Percentiles rank a stretch among this genome's conserved stretches.
phyloP scores from a whole-genome alignment of 2,888 invertebrate species.

The Agrochola lota region DNA sequence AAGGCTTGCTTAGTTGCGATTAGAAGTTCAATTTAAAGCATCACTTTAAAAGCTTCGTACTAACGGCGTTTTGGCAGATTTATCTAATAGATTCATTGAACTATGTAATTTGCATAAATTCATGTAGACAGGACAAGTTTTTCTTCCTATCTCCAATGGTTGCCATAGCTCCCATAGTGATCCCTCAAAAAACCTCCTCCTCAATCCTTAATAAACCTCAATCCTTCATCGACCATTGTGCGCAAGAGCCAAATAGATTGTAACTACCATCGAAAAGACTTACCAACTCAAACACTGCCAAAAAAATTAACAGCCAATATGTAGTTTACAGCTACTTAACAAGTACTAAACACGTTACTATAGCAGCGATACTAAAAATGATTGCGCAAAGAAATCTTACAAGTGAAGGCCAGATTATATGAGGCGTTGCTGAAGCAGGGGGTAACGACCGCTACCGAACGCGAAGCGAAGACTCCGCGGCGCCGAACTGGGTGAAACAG shows the following conservation, averaged over 20 bases:
- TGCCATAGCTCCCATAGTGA: background rate
- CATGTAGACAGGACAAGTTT: background rate
- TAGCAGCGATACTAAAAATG: slow-evolving; percentile 48
- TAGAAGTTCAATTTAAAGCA: background rate
- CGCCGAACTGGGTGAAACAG: slow-evolving; percentile 51
- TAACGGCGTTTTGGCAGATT: background rate
- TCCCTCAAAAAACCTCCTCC: too few relatives aligned
- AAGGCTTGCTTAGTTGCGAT: background rate
- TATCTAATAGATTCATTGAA: background rate
- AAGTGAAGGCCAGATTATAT: slow-evolving; percentile 63
- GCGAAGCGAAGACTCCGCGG: slow-evolving; percentile 52
- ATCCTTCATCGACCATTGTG: background rate
- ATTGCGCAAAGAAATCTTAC: slow-evolving; percentile 57
- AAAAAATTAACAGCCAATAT: slow-evolving; percentile 15
- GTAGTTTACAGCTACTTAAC: slow-evolving; percentile 46
- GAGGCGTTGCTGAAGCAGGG: slow-evolving; percentile 52
- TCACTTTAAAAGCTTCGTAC: background rate
- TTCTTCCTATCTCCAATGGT: background rate
- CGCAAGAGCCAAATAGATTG: background rate
- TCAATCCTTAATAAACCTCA: too few relatives aligned
- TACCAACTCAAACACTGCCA: background rate
- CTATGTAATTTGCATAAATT: background rate
- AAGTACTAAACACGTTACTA: slow-evolving; percentile 45
- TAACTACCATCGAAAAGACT: background rate
- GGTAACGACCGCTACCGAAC: slow-evolving; percentile 56